phyloP scores from a whole-genome alignment of 2,113 vertebrate species.

The Pteronura brasiliensis region DNA sequence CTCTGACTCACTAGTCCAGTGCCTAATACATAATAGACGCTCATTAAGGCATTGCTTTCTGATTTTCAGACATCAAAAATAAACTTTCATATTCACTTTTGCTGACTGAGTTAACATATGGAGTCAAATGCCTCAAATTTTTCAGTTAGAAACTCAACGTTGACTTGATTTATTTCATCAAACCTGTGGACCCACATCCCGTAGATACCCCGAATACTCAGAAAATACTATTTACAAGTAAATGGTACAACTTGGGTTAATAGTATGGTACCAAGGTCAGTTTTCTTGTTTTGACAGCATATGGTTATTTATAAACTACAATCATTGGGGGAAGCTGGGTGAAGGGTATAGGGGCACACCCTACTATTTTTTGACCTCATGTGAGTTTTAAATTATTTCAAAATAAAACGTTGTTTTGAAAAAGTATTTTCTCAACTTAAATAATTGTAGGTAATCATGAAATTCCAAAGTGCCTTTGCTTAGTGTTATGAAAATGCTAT shows the following conservation, averaged over 20 bases:
- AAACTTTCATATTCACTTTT: background rate
- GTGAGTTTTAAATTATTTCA: background rate
- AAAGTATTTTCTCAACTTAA: background rate
- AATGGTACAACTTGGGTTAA: background rate
- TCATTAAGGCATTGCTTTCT: background rate
- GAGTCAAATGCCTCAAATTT: background rate
- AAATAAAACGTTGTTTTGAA: background rate
- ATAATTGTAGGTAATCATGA: background rate
- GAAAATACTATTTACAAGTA: conserved; percentile 17
- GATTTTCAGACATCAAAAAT: background rate
- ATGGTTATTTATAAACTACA: background rate
- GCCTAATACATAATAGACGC: background rate
- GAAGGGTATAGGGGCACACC: background rate
- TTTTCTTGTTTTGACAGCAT: background rate
- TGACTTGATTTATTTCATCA: background rate
- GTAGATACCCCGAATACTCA: background rate
- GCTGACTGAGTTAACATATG: background rate
- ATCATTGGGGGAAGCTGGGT: background rate
- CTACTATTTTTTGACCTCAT: background rate
- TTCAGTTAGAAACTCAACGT: background rate
- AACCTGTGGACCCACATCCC: background rate
- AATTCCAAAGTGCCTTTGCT: background rate
- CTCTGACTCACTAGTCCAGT: background rate
- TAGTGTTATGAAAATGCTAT: background rate
- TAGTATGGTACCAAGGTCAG: background rate